Conservation (phyloP, 2,888 invertebrate genomes). For the Thera obeliscata region DNA sequence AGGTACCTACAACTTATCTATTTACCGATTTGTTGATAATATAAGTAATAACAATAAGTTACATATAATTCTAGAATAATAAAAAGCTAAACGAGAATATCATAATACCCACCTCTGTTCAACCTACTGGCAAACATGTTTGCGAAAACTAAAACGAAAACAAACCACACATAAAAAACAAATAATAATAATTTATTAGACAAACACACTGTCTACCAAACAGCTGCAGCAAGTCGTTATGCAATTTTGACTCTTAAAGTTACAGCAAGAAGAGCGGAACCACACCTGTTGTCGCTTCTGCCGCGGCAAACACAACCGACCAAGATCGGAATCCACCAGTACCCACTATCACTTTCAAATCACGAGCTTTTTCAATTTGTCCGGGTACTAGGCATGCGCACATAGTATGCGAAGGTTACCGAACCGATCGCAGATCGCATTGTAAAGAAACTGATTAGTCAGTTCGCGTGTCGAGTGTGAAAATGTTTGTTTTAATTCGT, state of each 20-base stretch:
- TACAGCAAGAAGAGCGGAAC: constrained; percentile 20
- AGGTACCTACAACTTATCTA: too few species aligned
- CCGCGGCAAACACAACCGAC: constrained; percentile 45
- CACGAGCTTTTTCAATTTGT: constrained; percentile 39
- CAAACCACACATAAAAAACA: neutral
- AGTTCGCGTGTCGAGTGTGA: constrained; percentile 17
- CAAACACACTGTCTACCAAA: constrained; percentile 28
- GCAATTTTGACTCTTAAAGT: constrained; percentile 44
- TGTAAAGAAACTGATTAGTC: constrained; percentile 12
- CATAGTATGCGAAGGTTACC: constrained; percentile 20
- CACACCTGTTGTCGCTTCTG: constrained; percentile 54
- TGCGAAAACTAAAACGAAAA: too few species aligned
- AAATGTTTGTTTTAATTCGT: constrained; percentile 18
- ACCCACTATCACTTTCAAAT: constrained; percentile 37
- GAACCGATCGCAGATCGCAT: constrained; percentile 31
- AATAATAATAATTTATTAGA: neutral
- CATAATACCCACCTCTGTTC: neutral
- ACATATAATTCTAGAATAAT: too few species aligned
- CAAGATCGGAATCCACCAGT: constrained; percentile 36
- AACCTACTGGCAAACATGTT: neutral
- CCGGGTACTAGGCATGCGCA: constrained; percentile 61
- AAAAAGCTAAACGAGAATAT: too few species aligned
- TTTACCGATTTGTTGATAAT: too few species aligned
- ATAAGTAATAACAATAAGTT: too few species aligned
- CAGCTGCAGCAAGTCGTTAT: constrained; percentile 30